Percentiles rank a stretch among this genome's conserved stretches.
Evolutionary conservation across 2,113 vertebrate genomes (phyloP).

Genomic region (Atherinomorus stipes): DNA sequence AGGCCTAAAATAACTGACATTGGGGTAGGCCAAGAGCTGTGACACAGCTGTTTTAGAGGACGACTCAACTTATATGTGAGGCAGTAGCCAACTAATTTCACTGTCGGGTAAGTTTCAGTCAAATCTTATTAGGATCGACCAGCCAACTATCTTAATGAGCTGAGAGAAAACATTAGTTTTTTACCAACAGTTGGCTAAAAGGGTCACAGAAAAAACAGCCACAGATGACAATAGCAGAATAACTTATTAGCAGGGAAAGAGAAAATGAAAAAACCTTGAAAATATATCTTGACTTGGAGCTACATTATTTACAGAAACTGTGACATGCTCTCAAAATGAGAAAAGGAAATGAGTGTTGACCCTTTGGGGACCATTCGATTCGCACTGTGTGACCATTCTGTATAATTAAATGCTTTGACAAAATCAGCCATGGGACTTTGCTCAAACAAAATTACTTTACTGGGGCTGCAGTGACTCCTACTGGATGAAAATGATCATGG

Average conservation of each 20-base stretch:
- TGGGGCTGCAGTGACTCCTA: conserved; percentile 72
- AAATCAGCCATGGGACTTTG: neutral
- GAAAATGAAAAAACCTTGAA: conserved; percentile 14
- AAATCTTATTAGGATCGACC: conserved; percentile 66
- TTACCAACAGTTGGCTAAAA: conserved; percentile 22
- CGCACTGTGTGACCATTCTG: conserved; percentile 23
- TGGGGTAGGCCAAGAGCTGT: conserved; percentile 63
- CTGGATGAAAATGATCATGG: conserved; percentile 29
- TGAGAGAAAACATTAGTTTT: conserved; percentile 48
- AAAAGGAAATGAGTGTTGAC: conserved; percentile 35
- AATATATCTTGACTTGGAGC: conserved; percentile 2
- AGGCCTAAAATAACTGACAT: conserved; percentile 75
- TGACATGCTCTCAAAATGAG: conserved; percentile 15
- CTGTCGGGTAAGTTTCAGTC: conserved; percentile 75
- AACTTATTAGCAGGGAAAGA: conserved; percentile 16
- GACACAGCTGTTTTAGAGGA: conserved; percentile 80
- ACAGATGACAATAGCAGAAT: neutral
- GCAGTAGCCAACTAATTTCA: conserved; percentile 74
- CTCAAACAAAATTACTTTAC: conserved; percentile 11
- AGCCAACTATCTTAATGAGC: conserved; percentile 57
- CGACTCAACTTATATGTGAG: conserved; percentile 61
- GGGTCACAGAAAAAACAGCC: conserved; percentile 20
- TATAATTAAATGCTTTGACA: conserved; percentile 45
- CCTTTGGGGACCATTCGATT: conserved; percentile 23
- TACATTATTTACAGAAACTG: conserved; percentile 10